phyloP scores from a whole-genome alignment of 2,888 invertebrate genomes.

The Euclidia mi region DNA sequence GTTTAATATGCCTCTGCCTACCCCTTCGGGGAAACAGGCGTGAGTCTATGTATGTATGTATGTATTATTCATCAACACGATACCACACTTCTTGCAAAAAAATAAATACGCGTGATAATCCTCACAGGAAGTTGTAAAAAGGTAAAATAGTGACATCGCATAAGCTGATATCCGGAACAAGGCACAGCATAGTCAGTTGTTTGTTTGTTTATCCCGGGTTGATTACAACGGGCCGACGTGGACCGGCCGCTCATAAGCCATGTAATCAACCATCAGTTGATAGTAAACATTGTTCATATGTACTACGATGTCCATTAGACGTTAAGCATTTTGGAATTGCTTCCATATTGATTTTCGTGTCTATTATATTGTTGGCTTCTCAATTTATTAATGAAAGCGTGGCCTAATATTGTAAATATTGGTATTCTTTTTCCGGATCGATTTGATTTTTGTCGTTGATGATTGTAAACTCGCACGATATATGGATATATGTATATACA shows the following conservation, averaged over 20 bases:
- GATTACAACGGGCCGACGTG: slow-evolving; percentile 47
- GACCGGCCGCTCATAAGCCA: slow-evolving; percentile 44
- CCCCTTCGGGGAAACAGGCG: no score
- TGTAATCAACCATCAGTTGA: slow-evolving; percentile 57
- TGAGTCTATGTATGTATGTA: no score
- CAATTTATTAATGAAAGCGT: neutral
- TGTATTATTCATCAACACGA: no score
- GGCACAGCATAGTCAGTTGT: slow-evolving; percentile 21
- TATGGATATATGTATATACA: no score
- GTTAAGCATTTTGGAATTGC: slow-evolving; percentile 59
- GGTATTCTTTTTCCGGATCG: no score
- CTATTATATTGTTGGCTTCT: slow-evolving; percentile 25
- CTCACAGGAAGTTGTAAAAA: slow-evolving; percentile 25
- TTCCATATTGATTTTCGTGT: slow-evolving; percentile 48
- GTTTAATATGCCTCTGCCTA: no score
- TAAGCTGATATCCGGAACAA: slow-evolving; percentile 52
- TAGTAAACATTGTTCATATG: slow-evolving; percentile 60
- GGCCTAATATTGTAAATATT: no score
- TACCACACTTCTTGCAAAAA: neutral
- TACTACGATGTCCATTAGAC: slow-evolving; percentile 56
- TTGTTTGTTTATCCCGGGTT: slow-evolving; percentile 56
- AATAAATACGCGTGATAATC: neutral
- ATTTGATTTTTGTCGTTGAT: no score
- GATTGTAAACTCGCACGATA: no score
- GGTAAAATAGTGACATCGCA: slow-evolving; percentile 26